These are phyloP conservation scores for Spermophilus dauricus DNA, from an alignment of 2,113 vertebrate genomes.

Conservation along the genomic window DNA sequence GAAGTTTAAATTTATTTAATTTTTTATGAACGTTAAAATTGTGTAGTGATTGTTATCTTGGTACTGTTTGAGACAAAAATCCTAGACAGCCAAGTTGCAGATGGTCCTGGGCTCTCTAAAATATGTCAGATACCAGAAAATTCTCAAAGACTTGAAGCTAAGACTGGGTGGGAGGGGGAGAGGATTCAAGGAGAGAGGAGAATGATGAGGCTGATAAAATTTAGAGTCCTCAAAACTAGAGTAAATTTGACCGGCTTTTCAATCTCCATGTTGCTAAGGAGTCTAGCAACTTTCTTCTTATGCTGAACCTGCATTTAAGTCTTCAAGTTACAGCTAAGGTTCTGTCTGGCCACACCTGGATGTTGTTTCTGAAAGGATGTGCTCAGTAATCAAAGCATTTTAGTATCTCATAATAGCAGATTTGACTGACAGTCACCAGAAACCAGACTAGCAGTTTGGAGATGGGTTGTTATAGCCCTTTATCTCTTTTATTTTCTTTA, in stretches of 20 bases:
- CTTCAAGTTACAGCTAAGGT: background rate
- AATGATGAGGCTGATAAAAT: background rate
- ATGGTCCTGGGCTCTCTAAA: background rate
- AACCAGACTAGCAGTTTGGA: background rate
- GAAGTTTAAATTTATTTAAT: background rate
- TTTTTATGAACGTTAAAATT: background rate
- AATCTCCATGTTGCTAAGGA: background rate
- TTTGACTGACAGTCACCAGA: background rate
- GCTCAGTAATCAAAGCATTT: background rate
- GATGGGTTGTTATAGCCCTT: background rate
- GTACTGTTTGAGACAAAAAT: background rate
- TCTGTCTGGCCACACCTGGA: background rate
- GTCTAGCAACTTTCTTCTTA: background rate
- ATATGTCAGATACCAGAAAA: background rate
- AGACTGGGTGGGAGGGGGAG: background rate
- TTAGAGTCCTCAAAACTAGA: background rate
- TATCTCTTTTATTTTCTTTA: background rate
- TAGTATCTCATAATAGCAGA: background rate
- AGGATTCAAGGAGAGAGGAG: background rate
- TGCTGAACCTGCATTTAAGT: background rate
- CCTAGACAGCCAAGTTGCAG: background rate
- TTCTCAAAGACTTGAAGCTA: background rate
- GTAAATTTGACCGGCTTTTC: background rate
- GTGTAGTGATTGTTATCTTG: background rate
- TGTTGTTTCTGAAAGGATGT: background rate